Base-by-base conservation (phyloP, 1,140 invertebrate genomes). In the Latrodectus geometricus region DNA sequence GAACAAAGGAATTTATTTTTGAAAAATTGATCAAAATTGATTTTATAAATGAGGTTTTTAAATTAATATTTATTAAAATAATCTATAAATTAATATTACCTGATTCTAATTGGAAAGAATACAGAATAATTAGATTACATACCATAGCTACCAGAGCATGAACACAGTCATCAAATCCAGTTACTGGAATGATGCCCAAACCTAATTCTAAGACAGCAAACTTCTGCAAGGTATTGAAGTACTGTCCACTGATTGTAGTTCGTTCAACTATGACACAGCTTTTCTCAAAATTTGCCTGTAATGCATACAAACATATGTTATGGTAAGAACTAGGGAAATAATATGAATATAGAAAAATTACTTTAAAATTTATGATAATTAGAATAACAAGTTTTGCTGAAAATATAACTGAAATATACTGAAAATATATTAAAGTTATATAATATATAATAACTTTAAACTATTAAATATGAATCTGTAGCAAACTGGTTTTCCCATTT, bases 171-270 rank as follows among this genome's bases (percentile, higher is more conserved):
- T 77, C 75, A 9, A 49, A 21, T 61, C 84, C 84, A 14, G 74
- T 56, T 9, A 86, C 84, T 56, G 84, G 84, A 73, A 79, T 49
- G 9, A 86, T 79, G 56, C 84, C 84, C n/a, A 86, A 35, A 4
- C 84, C 84, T 48, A 86, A 74, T 23, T 86, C 84, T 50, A 86
- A 17, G 21, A 86, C 84, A 49, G 84, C 68, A 77, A 86, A 78
- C 23, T 86, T 77, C n/a, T 86, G 84, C 52, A 79, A 8, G 61
- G 9, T 0, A 49, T 50, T 49, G 8, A 86, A 86, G 50, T 86
- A 78, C 17, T 86, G 84, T 49, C 15, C 48, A 23, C 84, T 86
- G n/a, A 78, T 86, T 12, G 49, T 17, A 14, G 84, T 86, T 23
- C 50, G 69, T 73, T 86, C 84, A 35, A 86, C 69, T 15, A 86